Evolutionary conservation across 2,113 vertebrate species (phyloP).

Genomic region (Psittacula cyanocephala): DNA sequence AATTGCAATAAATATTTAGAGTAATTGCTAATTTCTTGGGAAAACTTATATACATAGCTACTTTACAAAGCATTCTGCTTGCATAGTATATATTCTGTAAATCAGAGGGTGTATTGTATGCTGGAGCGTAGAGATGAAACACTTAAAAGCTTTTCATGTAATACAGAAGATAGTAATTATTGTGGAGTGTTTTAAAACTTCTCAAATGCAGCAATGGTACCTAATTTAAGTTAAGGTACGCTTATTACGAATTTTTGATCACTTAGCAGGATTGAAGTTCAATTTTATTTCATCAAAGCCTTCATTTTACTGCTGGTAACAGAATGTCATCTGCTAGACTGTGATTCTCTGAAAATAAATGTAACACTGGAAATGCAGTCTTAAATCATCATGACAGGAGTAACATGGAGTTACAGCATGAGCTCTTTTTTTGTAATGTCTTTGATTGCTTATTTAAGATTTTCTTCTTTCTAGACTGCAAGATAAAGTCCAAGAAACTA

Average conservation of each 20-base stretch:
- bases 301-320: not conserved
- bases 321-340: not conserved
- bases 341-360: not conserved
- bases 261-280: not conserved
- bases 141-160: not conserved
- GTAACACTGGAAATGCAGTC: not conserved
- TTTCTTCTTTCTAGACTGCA: slow-evolving; percentile 83
- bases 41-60: not conserved
- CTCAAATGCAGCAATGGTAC: not conserved
- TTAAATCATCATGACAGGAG: not conserved
- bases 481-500: slow-evolving; percentile 96
- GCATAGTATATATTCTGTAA: not conserved
- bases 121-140: not conserved
- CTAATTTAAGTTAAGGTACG: not conserved
- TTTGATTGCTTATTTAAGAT: not conserved
- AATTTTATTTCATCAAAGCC: not conserved
- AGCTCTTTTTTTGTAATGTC: not conserved
- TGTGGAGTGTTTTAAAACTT: not conserved
- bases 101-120: not conserved
- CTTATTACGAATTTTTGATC: not conserved
- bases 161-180: not conserved
- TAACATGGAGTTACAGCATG: not conserved
- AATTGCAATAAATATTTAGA: not conserved
- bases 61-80: not conserved
- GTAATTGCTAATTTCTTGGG: not conserved